Percentiles rank a stretch among this genome's conserved stretches.
phyloP scores from a whole-genome alignment of 2,113 vertebrate species.

The Semnornis frantzii region DNA sequence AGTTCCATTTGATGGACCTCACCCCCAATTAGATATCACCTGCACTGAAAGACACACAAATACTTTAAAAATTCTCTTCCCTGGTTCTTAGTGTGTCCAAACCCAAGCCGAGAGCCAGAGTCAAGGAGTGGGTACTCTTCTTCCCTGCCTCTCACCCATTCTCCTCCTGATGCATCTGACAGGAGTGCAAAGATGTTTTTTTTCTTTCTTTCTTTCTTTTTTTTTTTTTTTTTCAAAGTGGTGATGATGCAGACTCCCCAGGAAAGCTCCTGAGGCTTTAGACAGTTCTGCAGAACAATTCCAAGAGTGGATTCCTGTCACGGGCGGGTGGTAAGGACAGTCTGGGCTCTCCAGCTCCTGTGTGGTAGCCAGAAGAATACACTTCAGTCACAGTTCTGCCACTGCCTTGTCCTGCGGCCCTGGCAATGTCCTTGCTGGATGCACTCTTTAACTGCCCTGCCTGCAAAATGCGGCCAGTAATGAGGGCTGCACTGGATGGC shows the following conservation, averaged over 20 bases:
- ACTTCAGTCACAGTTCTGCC: not conserved
- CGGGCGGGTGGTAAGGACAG: not conserved
- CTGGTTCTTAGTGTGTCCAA: not conserved
- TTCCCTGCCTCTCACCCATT: not conserved
- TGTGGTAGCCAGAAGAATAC: not conserved
- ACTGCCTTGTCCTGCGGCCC: not conserved
- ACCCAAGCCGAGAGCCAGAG: not conserved
- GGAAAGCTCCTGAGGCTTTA: not conserved
- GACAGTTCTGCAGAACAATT: not conserved
- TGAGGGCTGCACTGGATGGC: not conserved
- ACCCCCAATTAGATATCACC: not conserved
- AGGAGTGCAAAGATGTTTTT: not conserved
- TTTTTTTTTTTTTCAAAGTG: not conserved
- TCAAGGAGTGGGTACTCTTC: not conserved
- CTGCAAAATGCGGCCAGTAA: not conserved
- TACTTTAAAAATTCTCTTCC: not conserved
- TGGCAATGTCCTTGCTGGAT: not conserved
- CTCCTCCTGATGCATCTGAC: not conserved
- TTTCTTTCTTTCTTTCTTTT: not conserved
- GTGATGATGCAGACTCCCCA: not conserved
- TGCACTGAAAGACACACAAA: not conserved
- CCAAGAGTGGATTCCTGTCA: not conserved
- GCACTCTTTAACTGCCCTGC: not conserved
- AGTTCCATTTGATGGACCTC: not conserved
- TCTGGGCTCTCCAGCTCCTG: not conserved